These are phyloP conservation scores for Panonychus citri DNA, from an alignment of 1,140 invertebrate species.

Conservation along the genomic window DNA sequence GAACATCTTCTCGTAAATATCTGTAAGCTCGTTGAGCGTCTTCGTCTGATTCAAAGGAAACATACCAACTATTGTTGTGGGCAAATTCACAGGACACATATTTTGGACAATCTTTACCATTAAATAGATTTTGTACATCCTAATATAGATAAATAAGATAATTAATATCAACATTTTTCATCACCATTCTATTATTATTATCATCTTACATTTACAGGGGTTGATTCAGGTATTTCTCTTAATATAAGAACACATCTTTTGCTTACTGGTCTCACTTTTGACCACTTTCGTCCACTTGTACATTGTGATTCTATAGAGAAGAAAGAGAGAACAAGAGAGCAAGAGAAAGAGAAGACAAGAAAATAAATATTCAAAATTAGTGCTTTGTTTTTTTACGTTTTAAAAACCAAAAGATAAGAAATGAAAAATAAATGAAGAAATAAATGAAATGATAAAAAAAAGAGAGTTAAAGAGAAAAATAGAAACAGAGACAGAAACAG, in stretches of 20 bases:
- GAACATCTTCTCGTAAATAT: slow-evolving; percentile 64
- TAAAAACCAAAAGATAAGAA: too few species aligned
- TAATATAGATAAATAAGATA: not conserved
- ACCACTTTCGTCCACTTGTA: slow-evolving; percentile 65
- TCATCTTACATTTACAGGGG: slow-evolving; percentile 38
- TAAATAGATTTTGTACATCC: slow-evolving; percentile 47
- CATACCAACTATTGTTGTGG: slow-evolving; percentile 74
- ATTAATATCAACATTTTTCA: not conserved
- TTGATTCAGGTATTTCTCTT: slow-evolving; percentile 58
- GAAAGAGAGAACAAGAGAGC: too few species aligned
- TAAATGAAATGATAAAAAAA: too few species aligned
- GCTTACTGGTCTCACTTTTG: slow-evolving; percentile 54
- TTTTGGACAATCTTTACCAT: slow-evolving; percentile 54
- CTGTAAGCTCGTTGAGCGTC: slow-evolving; percentile 69
- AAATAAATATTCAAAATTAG: too few species aligned
- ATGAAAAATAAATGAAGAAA: too few species aligned
- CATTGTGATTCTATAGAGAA: slow-evolving; percentile 42
- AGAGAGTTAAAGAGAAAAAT: too few species aligned
- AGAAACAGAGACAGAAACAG: too few species aligned
- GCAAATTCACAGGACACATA: slow-evolving; percentile 73
- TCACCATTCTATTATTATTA: too few species aligned
- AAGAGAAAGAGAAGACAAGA: too few species aligned
- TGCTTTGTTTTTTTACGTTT: too few species aligned
- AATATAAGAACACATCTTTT: slow-evolving; percentile 74
- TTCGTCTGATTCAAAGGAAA: slow-evolving; percentile 75